Base-by-base conservation (phyloP, 2,888 invertebrate genomes). In the Sinohyriopsis cumingii region DNA sequence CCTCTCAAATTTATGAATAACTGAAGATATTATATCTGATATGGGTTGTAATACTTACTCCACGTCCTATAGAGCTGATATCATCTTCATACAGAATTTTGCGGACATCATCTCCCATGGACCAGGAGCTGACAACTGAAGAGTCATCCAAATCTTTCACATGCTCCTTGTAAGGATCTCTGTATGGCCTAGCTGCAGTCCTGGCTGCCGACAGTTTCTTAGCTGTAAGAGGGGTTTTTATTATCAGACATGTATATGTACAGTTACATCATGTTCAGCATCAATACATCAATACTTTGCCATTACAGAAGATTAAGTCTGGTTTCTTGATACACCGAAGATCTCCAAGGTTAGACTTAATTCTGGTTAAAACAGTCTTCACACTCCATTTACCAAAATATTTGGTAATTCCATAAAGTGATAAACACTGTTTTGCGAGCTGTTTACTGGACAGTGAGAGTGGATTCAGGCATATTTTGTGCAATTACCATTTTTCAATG, bases 61-160 rank as follows among this genome's bases (percentile, higher is more conserved):
- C 57, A 76, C 78, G 75, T 76, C 81, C 82, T 55, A 78, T 78
- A 63, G 82, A 80, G 45, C 72, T 76, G 56, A 78, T 79, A 19
- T 76, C 81, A 60, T 86, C 84, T 57, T 86, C 86, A 71, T 87
- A 88, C 18, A 89, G 75, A 5, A 87, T 75, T 55, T 81, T 80
- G 56, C 82, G 76, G 33, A 88, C 82, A 68, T 85, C 78, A 59
- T 87, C 87, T 65, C 86, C 87, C 73, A 88, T 77, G 15, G 81
- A 83, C 87, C 87, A 87, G 57, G 82, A 82, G 78, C 87, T 87
- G 61, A 86, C 68, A 19, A 84, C 81, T 7, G 86, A 87, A 9
- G 67, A 62, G 56, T 75, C 77, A 53, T 68, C 67, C 25, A 71
- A 72, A 56, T 74, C 77, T 22, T 75, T 75, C 12, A 65, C 77